Percentiles rank a stretch among this genome's conserved stretches.
Conservation (phyloP, 1,140 invertebrate species). For the Lerema accius region DNA sequence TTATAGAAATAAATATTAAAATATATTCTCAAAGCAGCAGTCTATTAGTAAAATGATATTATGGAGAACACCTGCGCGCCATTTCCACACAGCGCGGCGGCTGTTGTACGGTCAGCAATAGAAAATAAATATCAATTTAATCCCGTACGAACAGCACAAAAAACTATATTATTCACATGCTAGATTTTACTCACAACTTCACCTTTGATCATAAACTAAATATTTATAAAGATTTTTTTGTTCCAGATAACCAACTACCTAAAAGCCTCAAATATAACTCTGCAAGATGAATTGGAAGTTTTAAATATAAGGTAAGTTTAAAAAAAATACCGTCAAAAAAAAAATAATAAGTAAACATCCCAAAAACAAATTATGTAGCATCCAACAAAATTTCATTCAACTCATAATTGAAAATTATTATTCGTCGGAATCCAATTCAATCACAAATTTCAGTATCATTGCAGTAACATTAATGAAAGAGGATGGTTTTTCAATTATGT, state of each 20-base stretch:
- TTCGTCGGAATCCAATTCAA: background rate
- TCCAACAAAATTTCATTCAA: background rate
- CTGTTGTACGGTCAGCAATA: too few species aligned
- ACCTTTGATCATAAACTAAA: too few species aligned
- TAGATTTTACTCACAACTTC: too few species aligned
- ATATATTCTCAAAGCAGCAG: too few species aligned
- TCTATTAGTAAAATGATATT: too few species aligned
- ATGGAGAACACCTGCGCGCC: too few species aligned
- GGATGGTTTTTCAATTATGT: constrained; percentile 8
- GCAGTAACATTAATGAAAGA: constrained; percentile 5
- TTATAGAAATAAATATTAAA: too few species aligned
- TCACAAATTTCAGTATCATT: constrained; percentile 1
- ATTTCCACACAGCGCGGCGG: too few species aligned
- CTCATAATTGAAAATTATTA: background rate
- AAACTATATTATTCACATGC: too few species aligned
- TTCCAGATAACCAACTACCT: constrained; percentile 86
- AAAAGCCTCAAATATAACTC: constrained; percentile 85
- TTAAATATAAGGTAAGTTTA: constrained; percentile 85
- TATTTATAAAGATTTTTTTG: too few species aligned
- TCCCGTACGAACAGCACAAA: too few species aligned
- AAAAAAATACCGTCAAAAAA: background rate
- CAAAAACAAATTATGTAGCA: background rate
- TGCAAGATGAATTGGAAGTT: constrained; percentile 87
- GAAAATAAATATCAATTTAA: too few species aligned
- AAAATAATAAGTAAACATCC: background rate